Conservation (phyloP, 2,888 invertebrate genomes). For the Pyralis farinalis region DNA sequence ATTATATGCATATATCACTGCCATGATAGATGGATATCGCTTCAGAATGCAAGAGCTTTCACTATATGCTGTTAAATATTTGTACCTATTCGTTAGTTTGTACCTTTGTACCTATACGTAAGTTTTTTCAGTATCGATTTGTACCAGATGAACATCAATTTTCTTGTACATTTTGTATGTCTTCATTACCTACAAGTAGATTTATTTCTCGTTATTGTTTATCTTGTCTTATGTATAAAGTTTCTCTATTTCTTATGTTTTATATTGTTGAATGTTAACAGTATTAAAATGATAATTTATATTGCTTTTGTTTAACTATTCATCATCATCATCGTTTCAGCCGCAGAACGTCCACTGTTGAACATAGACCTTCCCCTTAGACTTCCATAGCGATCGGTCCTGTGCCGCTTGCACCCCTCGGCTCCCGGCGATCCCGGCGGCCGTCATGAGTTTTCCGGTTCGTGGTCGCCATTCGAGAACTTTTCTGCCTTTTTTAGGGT, state of each 20-base stretch:
- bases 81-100: not conserved
- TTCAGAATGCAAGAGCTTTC: constrained; percentile 19
- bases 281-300: constrained; percentile 64
- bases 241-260: constrained; percentile 59
- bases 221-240: constrained; percentile 55
- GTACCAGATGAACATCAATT: constrained; percentile 39
- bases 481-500: too few species aligned
- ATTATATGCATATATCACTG: constrained; percentile 1
- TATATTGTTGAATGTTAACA: constrained; percentile 78
- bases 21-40: constrained; percentile 8
- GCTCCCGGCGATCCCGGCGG: too few species aligned
- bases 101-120: not conserved
- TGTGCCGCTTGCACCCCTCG: too few species aligned
- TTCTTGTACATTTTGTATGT: constrained; percentile 6
- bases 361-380: too few species aligned
- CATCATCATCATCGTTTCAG: too few species aligned
- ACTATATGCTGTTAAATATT: constrained; percentile 1
- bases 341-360: too few species aligned
- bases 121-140: constrained; percentile 15
- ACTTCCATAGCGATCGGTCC: too few species aligned
- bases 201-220: constrained; percentile 41
- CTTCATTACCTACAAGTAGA: constrained; percentile 18
- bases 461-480: too few species aligned
- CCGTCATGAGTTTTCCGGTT: too few species aligned
- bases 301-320: constrained; percentile 4